phyloP scores from a whole-genome alignment of 64 coral and sea anemone species.

The Dendronephthya gigantea region DNA sequence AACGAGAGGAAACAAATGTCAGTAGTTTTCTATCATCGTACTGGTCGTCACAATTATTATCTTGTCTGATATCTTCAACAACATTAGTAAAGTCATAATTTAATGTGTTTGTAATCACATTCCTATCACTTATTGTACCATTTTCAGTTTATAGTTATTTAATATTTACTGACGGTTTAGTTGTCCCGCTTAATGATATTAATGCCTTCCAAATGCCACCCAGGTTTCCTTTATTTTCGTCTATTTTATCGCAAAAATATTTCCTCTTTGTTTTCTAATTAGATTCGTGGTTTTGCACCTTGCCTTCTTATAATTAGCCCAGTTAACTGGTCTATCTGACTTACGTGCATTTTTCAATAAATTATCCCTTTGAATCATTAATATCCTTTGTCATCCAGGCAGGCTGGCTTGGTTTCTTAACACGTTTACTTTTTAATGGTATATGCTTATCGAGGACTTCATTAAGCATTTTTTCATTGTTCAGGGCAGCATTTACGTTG shows the following conservation, averaged over 20 bases:
- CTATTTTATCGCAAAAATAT: slow-evolving; percentile 31
- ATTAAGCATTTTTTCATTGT: too few relatives aligned
- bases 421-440: slow-evolving; percentile 8
- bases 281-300: slow-evolving; percentile 38
- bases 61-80: slow-evolving; percentile 4
- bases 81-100: slow-evolving; percentile 32
- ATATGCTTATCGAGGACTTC: slow-evolving; percentile 1
- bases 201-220: slow-evolving; percentile 43
- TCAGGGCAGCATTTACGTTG: too few relatives aligned
- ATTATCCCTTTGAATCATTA: background rate
- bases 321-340: slow-evolving; percentile 22
- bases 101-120: slow-evolving; percentile 5
- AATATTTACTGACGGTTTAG: slow-evolving; percentile 19
- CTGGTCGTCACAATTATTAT: background rate
- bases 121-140: background rate
- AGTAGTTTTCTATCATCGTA: background rate
- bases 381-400: background rate
- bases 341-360: slow-evolving; percentile 31
- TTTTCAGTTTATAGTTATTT: slow-evolving; percentile 15
- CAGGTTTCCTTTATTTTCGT: slow-evolving; percentile 49
- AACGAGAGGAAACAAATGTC: background rate
- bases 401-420: background rate
- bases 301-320: slow-evolving; percentile 10
- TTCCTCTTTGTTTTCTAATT: slow-evolving; percentile 21
- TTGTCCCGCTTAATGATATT: slow-evolving; percentile 30